These are phyloP conservation scores for Murina feae DNA, from an alignment of 2,113 vertebrate species.

Conservation along the genomic window DNA sequence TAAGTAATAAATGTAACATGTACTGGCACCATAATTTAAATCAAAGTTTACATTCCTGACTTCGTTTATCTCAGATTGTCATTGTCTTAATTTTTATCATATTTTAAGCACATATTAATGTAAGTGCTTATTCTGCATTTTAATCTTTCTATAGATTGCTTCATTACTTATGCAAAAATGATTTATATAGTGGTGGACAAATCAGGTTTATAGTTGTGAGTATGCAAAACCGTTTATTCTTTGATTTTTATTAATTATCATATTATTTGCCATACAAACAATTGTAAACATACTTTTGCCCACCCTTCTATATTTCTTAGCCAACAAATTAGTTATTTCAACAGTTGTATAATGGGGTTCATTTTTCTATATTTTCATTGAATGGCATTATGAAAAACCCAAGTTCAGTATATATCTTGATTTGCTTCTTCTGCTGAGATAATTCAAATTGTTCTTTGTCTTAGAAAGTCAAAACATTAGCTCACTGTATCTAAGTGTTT, in stretches of 20 bases:
- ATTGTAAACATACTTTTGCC: not conserved
- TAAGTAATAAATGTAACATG: not conserved
- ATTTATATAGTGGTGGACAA: not conserved
- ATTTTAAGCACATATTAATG: not conserved
- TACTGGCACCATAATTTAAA: not conserved
- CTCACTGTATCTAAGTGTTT: not conserved
- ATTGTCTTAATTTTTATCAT: not conserved
- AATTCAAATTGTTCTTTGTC: not conserved
- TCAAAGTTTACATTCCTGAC: not conserved
- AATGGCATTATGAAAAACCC: not conserved
- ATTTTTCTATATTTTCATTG: not conserved
- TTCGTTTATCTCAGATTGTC: not conserved
- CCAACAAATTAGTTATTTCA: not conserved
- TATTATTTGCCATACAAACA: not conserved
- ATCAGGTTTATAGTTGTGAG: not conserved
- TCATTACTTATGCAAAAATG: not conserved
- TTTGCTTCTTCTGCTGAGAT: not conserved
- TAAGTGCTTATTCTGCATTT: not conserved
- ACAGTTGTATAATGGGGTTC: not conserved
- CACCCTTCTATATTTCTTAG: not conserved
- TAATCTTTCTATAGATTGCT: not conserved
- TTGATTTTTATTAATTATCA: not conserved
- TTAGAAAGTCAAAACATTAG: not conserved
- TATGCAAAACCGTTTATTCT: not conserved
- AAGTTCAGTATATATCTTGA: not conserved